Base-by-base conservation (phyloP, 2,888 invertebrate genomes). In the Physocephala rufipes region DNA sequence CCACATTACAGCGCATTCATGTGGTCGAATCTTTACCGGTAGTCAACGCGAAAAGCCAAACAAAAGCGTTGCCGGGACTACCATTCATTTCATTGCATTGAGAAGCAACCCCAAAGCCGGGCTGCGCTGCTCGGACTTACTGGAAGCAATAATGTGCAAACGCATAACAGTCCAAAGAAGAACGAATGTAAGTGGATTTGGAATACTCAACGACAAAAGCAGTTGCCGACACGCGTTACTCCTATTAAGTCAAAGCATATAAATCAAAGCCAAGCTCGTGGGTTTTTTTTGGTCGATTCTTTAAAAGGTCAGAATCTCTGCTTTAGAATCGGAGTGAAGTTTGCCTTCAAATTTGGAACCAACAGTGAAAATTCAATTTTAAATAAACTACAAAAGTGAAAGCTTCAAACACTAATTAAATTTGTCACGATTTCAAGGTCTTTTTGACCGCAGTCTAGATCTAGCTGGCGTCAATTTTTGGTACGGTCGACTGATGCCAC, bases 21-120 rank as follows among this genome's bases (percentile, higher is more conserved):
- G n/a, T n/a, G n/a, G n/a, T n/a, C n/a, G n/a, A n/a, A n/a, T n/a
- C 15, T 24, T 4, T 26, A 26, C 55, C 16, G 24, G 16, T 15
- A 26, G 28, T 15, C n/a, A n/a, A n/a, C 21, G 24, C n/a, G 12
- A 19, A 49, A 64, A 30, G 51, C 66, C 51, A 55, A 55, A 51
- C n/a, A 36, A 66, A 47, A 16, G 43, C 66, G 36, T 66, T 28
- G 21, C 66, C 66, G 36, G 24, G 53, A 43, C n/a, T 7, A 75
- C 81, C 79, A 61, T 70, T 78, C n/a, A n/a, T n/a, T 62, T 75
- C 78, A 67, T 81, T 49, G 49, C 81, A 74, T 78, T 75, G 55
- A 53, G 36, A 53, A 53, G 15, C 78, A 75, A 16, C 43, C 58
- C 62, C 53, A 13, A n/a, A 13, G 21, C 5, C n/a, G 9, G 49